Percentiles rank a stretch among this genome's conserved stretches.
These are phyloP conservation scores for Willisornis vidua DNA, from an alignment of 2,113 vertebrate genomes.

Conservation along the genomic window DNA sequence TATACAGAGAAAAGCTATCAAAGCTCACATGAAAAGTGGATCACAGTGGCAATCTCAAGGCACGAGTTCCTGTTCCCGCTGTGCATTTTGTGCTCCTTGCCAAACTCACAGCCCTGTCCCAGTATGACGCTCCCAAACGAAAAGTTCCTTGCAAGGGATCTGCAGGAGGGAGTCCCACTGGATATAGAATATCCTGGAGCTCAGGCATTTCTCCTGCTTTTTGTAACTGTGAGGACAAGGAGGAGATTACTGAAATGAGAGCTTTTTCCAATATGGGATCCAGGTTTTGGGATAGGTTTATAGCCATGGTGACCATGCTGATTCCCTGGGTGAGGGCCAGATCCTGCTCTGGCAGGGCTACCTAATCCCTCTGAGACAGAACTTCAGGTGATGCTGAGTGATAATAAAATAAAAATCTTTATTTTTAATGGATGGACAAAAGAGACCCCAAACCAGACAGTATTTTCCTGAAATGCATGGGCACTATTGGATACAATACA, in stretches of 20 bases:
- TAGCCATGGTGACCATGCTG: accelerated
- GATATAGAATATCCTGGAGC: not conserved
- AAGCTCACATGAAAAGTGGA: not conserved
- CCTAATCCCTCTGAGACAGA: conserved; percentile 68
- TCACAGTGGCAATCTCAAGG: not conserved
- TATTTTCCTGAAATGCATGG: conserved; percentile 71
- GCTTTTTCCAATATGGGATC: not conserved
- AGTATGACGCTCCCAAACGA: not conserved
- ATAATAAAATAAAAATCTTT: conserved; percentile 85
- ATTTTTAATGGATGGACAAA: conserved; percentile 74
- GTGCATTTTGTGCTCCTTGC: not conserved
- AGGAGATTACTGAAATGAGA: not conserved
- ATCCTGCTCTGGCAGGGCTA: accelerated
- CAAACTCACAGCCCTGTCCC: not conserved
- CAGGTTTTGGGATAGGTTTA: not conserved
- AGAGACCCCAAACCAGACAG: conserved; percentile 70
- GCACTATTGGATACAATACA: conserved; percentile 75
- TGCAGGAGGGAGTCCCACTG: not conserved
- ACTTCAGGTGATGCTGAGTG: conserved; percentile 69
- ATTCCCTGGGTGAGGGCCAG: accelerated
- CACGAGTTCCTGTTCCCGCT: accelerated
- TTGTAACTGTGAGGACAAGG: not conserved
- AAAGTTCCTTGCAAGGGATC: not conserved
- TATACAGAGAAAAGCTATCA: not conserved
- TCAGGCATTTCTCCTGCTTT: not conserved